Base-by-base conservation (phyloP, 1,140 invertebrate species). In the Drosophila busckii region DNA sequence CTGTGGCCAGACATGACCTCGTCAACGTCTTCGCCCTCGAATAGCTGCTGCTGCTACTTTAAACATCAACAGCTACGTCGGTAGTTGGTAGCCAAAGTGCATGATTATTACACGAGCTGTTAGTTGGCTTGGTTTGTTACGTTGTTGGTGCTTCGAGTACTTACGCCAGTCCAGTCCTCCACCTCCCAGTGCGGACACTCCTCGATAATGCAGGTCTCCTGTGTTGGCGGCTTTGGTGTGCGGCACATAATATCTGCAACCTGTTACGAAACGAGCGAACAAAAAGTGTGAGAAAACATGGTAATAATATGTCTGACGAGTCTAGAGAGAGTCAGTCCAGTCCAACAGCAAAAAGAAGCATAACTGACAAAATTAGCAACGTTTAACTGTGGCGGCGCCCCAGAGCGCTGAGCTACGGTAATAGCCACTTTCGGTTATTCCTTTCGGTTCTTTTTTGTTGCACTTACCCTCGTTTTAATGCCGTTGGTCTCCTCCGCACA, bases 81-180 rank as follows among this genome's bases (percentile, higher is more conserved):
- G 46, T 40, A 29, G 19, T 34, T 31, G 44, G 34, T 37, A 53
- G 70, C 50, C 62, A 68, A 62, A 68, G 67, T 68, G 67, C 68
- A 56, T 34, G 67, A 71, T 78, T 78, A 75, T 82, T 75, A 62
- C 60, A 80, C 68, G 56, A 78, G 49, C 45, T 40, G 42, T 45
- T 68, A 37, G 41, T 50, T 35, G 29, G 22, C 55, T 15, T 13
- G 19, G 0, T 13, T 9, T 8, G 22, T 31, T 42, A 13, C 12
- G 12, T n/a, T 13, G 29, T 41, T 32, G 31, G 10, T 29, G 15
- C 13, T 25, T 25, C 13, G 29, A 28, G 41, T 65, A 90, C 92
- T 93, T 90, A 97, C 95, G 87, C 93, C 92, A 52, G 94, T 95
- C 95, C 95, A 97, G 38, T 92, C 90, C 26, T 93, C 92, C 22